Percentiles rank a stretch among this genome's conserved stretches.
Evolutionary conservation across 2,113 vertebrate species (phyloP).

Genomic region (Laterallus jamaicensis): DNA sequence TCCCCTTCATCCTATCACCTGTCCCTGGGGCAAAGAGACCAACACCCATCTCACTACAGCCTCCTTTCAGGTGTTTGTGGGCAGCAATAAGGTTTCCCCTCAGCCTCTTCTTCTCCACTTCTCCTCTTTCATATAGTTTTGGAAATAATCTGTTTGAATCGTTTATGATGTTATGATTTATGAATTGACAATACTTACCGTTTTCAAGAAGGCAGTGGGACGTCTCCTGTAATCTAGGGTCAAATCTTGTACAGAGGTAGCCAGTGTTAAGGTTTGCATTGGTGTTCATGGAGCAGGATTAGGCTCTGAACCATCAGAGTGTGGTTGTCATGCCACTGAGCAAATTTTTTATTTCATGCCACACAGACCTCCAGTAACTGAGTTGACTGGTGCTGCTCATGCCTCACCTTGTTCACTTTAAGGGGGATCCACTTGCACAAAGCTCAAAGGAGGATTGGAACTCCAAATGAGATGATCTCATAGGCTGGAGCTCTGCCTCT

Average conservation of each 20-base stretch:
- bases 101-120: no score
- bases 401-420: not conserved
- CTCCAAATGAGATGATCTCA: not conserved
- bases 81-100: no score
- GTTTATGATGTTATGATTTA: not conserved
- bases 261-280: not conserved
- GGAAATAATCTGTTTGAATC: not conserved
- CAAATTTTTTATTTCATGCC: not conserved
- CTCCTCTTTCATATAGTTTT: not conserved
- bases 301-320: not conserved
- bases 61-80: no score
- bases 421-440: not conserved
- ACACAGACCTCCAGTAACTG: not conserved
- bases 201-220: not conserved
- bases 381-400: not conserved
- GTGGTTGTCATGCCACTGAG: not conserved
- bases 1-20: no score
- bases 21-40: no score
- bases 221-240: rapidly evolving
- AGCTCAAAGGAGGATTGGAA: rapidly evolving
- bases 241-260: not conserved
- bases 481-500: not conserved
- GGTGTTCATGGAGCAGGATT: not conserved
- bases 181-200: not conserved
- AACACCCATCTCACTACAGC: no score